phyloP scores from a whole-genome alignment of 37 sponge, comb jelly and placozoan genomes.

The Corticium candelabrum region DNA sequence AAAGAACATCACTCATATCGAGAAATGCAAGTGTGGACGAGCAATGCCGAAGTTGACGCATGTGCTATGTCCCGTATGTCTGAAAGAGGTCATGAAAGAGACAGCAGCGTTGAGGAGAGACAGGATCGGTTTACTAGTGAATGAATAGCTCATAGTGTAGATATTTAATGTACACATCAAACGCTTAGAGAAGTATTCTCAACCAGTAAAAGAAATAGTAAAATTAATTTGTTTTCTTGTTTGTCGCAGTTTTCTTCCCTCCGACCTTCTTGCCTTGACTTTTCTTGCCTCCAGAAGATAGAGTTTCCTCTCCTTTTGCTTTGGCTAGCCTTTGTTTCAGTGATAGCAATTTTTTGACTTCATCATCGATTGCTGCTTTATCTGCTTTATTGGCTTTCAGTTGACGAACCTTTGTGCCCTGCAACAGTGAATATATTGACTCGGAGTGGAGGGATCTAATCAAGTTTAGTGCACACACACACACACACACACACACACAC shows the following conservation, averaged over 20 bases:
- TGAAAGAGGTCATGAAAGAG: conserved; percentile 39
- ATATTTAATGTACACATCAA: not conserved
- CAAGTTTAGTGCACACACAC: no score
- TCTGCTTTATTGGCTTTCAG: conserved; percentile 27
- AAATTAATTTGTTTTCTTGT: no score
- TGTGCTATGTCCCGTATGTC: conserved; percentile 51
- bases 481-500: no score
- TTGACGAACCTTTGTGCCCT: conserved; percentile 22
- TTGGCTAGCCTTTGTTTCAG: conserved; percentile 24
- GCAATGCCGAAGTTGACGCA: conserved; percentile 37
- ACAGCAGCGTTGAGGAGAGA: conserved; percentile 53
- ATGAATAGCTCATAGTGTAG: no score
- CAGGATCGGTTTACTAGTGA: no score
- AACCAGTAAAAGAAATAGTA: no score
- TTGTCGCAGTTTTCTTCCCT: no score
- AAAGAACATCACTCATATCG: conserved; percentile 46
- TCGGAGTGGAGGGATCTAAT: no score
- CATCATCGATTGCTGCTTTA: conserved; percentile 6
- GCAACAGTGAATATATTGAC: no score
- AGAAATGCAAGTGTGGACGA: conserved; percentile 47
- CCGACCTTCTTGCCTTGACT: no score
- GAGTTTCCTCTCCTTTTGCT: not conserved
- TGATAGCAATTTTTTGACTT: conserved; percentile 17
- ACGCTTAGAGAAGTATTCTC: no score
- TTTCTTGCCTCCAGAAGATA: no score